These are phyloP conservation scores for Euphydryas editha DNA, from an alignment of 2,888 invertebrate genomes.

Conservation along the genomic window DNA sequence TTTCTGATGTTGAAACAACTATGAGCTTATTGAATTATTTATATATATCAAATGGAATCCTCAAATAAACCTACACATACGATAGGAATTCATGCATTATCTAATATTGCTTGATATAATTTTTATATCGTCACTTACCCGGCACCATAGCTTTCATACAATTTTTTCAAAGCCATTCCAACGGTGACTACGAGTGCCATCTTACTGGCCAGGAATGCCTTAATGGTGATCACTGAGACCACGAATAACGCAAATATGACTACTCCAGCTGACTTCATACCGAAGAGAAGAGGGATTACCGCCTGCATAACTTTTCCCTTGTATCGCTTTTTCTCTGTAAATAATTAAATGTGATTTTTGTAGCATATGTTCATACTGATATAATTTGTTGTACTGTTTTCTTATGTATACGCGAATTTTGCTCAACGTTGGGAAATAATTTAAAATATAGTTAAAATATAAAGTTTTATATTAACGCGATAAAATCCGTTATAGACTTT, in stretches of 20 bases:
- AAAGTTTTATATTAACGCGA: too few relatives aligned
- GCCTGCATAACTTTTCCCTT: constrained; percentile 86
- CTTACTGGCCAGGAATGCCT: constrained; percentile 88
- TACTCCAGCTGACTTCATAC: constrained; percentile 87
- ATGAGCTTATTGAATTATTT: too few relatives aligned
- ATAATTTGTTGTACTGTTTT: too few relatives aligned
- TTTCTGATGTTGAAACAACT: too few relatives aligned
- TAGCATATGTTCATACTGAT: background rate
- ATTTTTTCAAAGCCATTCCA: constrained; percentile 84
- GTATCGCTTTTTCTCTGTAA: constrained; percentile 72
- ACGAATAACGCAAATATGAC: constrained; percentile 85
- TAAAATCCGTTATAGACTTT: too few relatives aligned
- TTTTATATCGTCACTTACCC: constrained; percentile 70
- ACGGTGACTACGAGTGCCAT: constrained; percentile 86
- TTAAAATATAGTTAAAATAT: too few relatives aligned
- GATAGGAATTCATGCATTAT: too few relatives aligned
- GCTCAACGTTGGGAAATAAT: too few relatives aligned
- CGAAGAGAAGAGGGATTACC: constrained; percentile 86
- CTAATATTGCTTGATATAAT: too few relatives aligned
- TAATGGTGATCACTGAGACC: constrained; percentile 85
- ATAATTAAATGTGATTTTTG: constrained; percentile 20
- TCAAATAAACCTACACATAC: too few relatives aligned
- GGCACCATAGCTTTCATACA: constrained; percentile 83
- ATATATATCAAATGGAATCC: too few relatives aligned
- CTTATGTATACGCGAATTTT: too few relatives aligned